Base-by-base conservation (phyloP, 2,113 vertebrate species). In the Carettochelys insculpta region DNA sequence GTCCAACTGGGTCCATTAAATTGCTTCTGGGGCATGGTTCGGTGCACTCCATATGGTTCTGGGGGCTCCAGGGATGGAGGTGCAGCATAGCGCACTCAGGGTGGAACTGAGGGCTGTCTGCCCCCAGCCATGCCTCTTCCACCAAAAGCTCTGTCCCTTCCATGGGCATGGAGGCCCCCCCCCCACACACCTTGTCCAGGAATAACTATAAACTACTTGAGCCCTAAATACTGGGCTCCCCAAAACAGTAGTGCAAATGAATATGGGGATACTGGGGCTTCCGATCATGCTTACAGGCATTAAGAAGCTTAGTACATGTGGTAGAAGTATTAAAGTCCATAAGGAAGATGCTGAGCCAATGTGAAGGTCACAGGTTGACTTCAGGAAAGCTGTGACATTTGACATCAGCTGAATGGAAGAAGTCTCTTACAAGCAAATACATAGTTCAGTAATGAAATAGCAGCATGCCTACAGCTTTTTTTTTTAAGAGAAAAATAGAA, bases 181-280 rank as follows among this genome's bases (percentile, higher is more conserved):
- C 48, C 48, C 48, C 48, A n/a, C n/a, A n/a, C 13, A 50, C 48
- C 48, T 50, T 50, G 48, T 13, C 48, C 48, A 50, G 48, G 48
- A 58, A 58, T 58, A 29, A 58, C 34, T 22, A n/a, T 68, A 38
- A 38, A 68, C 92, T 96, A 94, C 89, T 94, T 29, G 83, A 91
- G 80, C 83, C 88, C 87, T 92, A 91, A 81, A 73, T 61, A 11
- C 73, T 75, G 61, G 45, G 51, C 71, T 71, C 81, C 79, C 89
- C 78, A 90, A 50, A 87, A 85, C 94, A 94, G 94, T 93, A 94
- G 94, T 88, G 75, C 41, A 50, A 86, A 51, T 93, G 92, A 93
- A 94, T n/a, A 5, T 68, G n/a, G 82, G 82, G 27, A 56, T 27
- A 92, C 92, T 92, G 91, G 94, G 81, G 73, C 92, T 22, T 61